Conservation (phyloP, 2,888 invertebrate genomes). For the Thecophora atra region DNA sequence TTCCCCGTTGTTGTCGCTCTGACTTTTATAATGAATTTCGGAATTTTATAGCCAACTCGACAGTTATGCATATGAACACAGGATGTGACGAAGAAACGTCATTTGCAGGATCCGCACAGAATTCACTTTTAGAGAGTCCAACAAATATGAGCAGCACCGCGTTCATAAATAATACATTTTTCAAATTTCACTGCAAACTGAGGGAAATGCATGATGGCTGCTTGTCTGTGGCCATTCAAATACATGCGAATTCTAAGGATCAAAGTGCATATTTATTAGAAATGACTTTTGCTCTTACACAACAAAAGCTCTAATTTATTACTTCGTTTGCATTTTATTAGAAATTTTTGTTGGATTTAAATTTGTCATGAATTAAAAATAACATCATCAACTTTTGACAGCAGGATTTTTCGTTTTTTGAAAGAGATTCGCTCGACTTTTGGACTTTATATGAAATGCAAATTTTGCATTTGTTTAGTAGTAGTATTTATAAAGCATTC, state of each 20-base stretch:
- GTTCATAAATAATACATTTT: constrained; percentile 59
- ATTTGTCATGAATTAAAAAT: constrained; percentile 47
- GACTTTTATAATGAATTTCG: constrained; percentile 8
- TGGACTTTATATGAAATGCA: constrained; percentile 45
- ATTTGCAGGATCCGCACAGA: constrained; percentile 13
- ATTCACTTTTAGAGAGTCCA: constrained; percentile 10
- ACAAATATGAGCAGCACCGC: not conserved
- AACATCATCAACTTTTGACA: constrained; percentile 46
- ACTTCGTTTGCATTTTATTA: constrained; percentile 23
- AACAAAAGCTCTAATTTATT: constrained; percentile 11
- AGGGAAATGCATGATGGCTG: not conserved
- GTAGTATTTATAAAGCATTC: not conserved
- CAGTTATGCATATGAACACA: not conserved
- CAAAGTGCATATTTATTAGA: constrained; percentile 26
- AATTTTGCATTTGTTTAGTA: constrained; percentile 42
- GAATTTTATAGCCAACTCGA: too few relatives aligned
- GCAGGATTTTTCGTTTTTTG: constrained; percentile 7
- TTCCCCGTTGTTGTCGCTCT: constrained; percentile 46
- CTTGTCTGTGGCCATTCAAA: not conserved
- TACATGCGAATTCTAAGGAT: not conserved
- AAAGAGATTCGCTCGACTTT: constrained; percentile 1
- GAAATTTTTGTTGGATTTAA: constrained; percentile 16
- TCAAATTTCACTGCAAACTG: constrained; percentile 17
- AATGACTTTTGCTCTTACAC: not conserved
- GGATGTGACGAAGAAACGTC: not conserved